Conservation (phyloP, 2,888 invertebrate species). For the Cyaniris semiargus region DNA sequence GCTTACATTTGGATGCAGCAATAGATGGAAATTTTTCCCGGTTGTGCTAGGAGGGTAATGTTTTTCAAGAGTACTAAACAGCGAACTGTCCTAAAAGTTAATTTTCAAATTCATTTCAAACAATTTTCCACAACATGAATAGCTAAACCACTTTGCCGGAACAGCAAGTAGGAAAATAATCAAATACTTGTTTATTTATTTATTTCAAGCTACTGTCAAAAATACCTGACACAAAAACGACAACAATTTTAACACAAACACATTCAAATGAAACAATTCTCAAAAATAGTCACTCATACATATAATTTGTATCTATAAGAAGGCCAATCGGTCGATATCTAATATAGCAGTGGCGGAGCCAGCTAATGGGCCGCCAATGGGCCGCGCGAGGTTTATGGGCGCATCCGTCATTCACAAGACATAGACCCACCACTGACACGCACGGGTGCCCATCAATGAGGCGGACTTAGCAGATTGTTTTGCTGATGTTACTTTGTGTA, state of each 20-base stretch:
- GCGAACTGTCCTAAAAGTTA: too few species aligned
- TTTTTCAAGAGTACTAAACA: too few species aligned
- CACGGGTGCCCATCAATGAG: background rate
- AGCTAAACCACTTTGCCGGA: too few species aligned
- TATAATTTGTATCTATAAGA: background rate
- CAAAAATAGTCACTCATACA: background rate
- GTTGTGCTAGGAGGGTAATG: too few species aligned
- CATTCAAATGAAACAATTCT: background rate
- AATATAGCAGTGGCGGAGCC: slow-evolving; percentile 13
- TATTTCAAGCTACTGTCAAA: too few species aligned
- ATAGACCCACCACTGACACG: slow-evolving; percentile 31
- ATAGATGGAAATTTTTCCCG: background rate
- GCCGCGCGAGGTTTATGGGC: slow-evolving; percentile 29
- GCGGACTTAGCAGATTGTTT: slow-evolving; percentile 7
- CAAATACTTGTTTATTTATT: too few species aligned
- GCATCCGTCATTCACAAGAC: slow-evolving; percentile 39
- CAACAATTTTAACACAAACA: background rate
- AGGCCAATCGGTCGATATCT: background rate
- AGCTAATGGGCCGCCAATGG: slow-evolving; percentile 31
- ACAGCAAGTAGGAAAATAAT: too few species aligned
- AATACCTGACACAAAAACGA: too few species aligned
- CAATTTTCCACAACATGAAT: too few species aligned
- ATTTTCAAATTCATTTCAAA: too few species aligned
- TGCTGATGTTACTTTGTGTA: background rate
- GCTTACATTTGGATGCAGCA: background rate